Evolutionary conservation across 2,797 vertebrate genomes (phyloP).

Genomic region (Acrocephalus scirpaceus): DNA sequence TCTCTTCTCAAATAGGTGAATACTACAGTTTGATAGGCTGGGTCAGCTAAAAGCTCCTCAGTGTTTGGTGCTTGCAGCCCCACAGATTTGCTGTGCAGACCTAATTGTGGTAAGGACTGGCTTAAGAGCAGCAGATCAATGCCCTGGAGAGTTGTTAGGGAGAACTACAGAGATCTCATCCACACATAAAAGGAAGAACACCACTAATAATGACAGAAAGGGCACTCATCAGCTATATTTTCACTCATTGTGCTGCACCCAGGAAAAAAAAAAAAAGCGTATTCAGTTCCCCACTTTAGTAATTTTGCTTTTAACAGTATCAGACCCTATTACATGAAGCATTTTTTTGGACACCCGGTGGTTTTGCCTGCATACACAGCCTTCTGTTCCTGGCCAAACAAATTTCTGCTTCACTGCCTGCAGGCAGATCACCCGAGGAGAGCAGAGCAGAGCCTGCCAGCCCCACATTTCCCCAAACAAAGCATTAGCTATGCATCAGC

Average conservation of each 20-base stretch:
- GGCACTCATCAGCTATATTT: background rate
- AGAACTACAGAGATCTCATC: background rate
- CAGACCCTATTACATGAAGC: background rate
- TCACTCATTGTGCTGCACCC: background rate
- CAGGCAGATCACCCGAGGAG: conserved; percentile 19
- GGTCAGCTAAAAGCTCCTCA: conserved; percentile 9
- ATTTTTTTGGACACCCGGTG: background rate
- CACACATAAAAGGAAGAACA: conserved; percentile 13
- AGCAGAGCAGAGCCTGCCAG: conserved; percentile 13
- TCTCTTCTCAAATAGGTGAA: background rate
- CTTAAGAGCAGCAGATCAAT: conserved; percentile 19
- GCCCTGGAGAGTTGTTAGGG: background rate
- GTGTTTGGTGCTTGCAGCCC: background rate
- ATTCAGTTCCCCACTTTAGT: background rate
- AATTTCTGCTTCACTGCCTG: background rate
- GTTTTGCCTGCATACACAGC: background rate
- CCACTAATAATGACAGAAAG: background rate
- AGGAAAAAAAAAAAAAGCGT: background rate
- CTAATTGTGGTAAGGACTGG: background rate
- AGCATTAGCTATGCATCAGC: background rate
- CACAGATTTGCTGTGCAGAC: background rate
- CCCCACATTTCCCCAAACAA: background rate
- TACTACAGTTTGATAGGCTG: background rate
- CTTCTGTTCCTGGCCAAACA: background rate
- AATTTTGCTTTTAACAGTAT: background rate